Conservation (phyloP, 2,113 vertebrate genomes). For the Hippocampus comes region DNA sequence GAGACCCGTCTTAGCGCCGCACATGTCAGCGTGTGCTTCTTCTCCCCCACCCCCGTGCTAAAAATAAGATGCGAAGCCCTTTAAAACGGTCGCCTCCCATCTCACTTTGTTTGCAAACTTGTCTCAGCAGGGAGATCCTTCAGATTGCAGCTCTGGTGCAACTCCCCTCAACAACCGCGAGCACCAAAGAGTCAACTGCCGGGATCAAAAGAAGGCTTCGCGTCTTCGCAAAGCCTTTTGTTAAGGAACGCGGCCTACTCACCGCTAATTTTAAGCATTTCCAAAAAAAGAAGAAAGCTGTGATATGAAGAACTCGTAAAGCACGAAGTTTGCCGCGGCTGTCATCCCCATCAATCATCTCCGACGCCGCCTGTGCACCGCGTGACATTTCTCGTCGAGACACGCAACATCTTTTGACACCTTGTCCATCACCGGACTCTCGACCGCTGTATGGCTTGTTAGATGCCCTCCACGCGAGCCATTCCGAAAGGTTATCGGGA, state of each 20-base stretch:
- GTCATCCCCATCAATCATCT: background rate
- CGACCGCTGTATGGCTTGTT: background rate
- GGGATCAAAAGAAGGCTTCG: constrained; percentile 20
- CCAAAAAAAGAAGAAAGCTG: constrained; percentile 6
- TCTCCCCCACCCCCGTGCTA: constrained; percentile 26
- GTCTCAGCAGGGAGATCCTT: constrained; percentile 37
- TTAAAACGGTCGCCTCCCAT: constrained; percentile 29
- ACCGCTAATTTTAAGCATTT: constrained; percentile 33
- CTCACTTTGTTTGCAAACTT: constrained; percentile 41
- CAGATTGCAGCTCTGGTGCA: constrained; percentile 32
- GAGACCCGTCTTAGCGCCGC: constrained; percentile 35
- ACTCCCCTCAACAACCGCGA: constrained; percentile 22
- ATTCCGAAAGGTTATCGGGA: background rate
- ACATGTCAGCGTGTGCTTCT: constrained; percentile 41
- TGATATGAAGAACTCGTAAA: constrained; percentile 32
- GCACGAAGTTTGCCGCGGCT: constrained; percentile 3
- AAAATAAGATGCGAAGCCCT: constrained; percentile 65
- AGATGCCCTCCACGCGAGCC: background rate
- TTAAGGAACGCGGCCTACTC: constrained; percentile 17
- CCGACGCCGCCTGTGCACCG: constrained; percentile 10
- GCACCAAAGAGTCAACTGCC: constrained; percentile 34
- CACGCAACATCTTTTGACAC: background rate
- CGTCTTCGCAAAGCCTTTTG: constrained; percentile 25
- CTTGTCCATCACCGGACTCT: background rate
- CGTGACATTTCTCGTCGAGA: background rate